Evolutionary conservation across 1,140 invertebrate genomes (phyloP).

Genomic region (Microvelia longipes): DNA sequence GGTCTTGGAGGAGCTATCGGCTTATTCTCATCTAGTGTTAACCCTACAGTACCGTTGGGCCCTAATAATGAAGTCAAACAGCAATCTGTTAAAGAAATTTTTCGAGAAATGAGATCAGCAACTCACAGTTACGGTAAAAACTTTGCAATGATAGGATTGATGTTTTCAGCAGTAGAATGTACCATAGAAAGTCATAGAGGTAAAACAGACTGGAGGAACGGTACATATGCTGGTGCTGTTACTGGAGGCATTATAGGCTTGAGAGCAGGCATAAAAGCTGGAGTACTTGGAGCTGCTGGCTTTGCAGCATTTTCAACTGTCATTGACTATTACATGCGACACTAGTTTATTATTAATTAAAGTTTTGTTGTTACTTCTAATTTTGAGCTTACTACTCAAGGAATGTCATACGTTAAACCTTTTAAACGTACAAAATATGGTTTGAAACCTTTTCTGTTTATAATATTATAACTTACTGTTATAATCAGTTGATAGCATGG

Average conservation of each 20-base stretch:
- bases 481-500: too few relatives aligned
- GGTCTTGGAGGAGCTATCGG: constrained; percentile 85
- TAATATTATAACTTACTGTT: too few relatives aligned
- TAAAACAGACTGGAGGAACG: constrained; percentile 91
- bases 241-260: constrained; percentile 90
- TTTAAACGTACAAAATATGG: too few relatives aligned
- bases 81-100: constrained; percentile 67
- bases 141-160: constrained; percentile 83
- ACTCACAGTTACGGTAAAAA: constrained; percentile 91
- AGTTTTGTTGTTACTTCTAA: too few relatives aligned
- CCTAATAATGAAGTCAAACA: constrained; percentile 52
- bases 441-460: too few relatives aligned
- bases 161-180: constrained; percentile 88
- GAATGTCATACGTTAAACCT: too few relatives aligned
- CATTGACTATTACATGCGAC: constrained; percentile 82
- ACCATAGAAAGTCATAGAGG: constrained; percentile 78
- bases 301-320: constrained; percentile 90
- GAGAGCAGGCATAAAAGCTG: constrained; percentile 85
- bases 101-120: constrained; percentile 80
- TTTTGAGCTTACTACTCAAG: too few relatives aligned
- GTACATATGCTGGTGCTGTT: constrained; percentile 80
- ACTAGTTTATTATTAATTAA: too few relatives aligned
- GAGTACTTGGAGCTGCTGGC: constrained; percentile 76
- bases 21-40: constrained; percentile 86
- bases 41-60: constrained; percentile 40